Evolutionary conservation across 2,113 vertebrate genomes (phyloP).

Genomic region (Vimba vimba): DNA sequence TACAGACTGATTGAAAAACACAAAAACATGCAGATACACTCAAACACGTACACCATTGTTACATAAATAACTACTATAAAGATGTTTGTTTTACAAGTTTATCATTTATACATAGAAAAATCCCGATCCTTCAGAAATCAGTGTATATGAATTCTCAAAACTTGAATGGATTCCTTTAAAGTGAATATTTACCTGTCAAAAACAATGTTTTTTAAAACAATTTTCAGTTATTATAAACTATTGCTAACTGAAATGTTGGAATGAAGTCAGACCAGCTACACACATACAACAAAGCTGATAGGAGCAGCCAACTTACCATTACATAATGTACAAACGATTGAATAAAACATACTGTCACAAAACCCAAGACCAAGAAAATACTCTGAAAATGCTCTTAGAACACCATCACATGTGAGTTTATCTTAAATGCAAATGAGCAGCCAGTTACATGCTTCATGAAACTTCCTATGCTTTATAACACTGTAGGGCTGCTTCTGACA

Average conservation of each 20-base stretch:
- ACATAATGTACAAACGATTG: neutral
- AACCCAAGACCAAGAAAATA: neutral
- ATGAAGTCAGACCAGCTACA: slow-evolving; percentile 42
- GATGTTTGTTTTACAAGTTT: neutral
- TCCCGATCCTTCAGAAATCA: too few species aligned
- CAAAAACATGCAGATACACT: neutral
- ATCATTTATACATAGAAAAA: too few species aligned
- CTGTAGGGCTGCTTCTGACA: neutral
- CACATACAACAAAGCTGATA: neutral
- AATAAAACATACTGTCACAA: neutral
- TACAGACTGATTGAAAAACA: neutral
- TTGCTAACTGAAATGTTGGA: slow-evolving; percentile 23
- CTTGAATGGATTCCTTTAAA: too few species aligned
- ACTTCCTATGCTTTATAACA: neutral
- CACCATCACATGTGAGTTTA: neutral
- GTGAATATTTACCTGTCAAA: too few species aligned
- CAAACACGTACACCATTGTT: neutral
- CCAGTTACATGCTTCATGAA: neutral
- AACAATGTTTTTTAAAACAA: too few species aligned
- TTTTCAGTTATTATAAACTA: neutral
- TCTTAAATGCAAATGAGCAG: neutral
- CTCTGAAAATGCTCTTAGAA: neutral
- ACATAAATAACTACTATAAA: neutral
- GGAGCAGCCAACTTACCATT: neutral
- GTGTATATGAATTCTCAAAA: too few species aligned